Conservation (phyloP, 2,113 vertebrate genomes). For the Erinaceus europaeus region DNA sequence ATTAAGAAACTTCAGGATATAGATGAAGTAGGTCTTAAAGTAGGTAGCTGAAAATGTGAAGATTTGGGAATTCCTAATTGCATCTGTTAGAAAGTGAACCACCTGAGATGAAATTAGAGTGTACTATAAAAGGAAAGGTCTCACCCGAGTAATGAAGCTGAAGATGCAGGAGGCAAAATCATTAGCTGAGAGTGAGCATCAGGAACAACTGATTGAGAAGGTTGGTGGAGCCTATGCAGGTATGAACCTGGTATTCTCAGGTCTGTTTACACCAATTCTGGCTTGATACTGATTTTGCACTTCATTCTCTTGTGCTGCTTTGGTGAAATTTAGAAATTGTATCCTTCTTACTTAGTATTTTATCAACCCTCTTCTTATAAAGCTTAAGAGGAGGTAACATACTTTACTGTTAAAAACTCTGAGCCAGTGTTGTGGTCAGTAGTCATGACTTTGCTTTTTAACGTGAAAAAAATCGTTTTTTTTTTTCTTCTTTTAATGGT, state of each 20-base stretch:
- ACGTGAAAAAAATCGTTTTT: not conserved
- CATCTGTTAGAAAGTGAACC: too few relatives aligned
- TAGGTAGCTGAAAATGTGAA: not conserved
- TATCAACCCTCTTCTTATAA: not conserved
- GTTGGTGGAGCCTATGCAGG: not conserved
- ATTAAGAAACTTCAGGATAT: accelerated
- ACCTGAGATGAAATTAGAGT: too few relatives aligned
- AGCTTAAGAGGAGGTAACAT: not conserved
- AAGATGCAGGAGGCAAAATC: not conserved
- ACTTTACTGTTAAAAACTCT: not conserved
- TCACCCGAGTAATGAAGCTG: too few relatives aligned
- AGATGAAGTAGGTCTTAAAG: not conserved
- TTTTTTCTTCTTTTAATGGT: too few relatives aligned
- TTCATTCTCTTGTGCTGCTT: not conserved
- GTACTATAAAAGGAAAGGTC: too few relatives aligned
- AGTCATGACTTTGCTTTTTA: not conserved
- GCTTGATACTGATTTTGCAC: not conserved
- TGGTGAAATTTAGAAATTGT: conserved; percentile 25
- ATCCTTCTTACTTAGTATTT: not conserved
- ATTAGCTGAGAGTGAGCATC: not conserved
- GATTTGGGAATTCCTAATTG: not conserved
- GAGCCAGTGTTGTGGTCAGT: not conserved
- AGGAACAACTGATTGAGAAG: not conserved
- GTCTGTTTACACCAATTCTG: not conserved
- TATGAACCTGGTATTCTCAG: not conserved